A percentile compares a stretch with the other conserved stretches of the same genome.
Conservation (phyloP, 2,888 invertebrate species). For the Agriopis aurantiaria region DNA sequence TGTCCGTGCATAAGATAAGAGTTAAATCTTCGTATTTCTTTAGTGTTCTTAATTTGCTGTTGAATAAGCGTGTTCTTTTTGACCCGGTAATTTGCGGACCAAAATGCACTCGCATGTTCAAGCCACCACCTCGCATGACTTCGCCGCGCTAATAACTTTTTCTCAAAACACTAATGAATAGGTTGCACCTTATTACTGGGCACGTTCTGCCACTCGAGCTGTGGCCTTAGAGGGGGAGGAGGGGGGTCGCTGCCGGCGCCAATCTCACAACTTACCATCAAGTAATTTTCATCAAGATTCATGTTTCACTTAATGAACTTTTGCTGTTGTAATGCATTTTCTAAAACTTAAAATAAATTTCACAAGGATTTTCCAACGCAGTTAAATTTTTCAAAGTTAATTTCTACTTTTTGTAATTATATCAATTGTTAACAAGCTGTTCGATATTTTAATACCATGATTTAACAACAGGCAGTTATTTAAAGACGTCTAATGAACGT, state of each 20-base stretch:
- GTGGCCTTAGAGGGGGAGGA: conserved; percentile 36
- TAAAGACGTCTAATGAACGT: conserved; percentile 12
- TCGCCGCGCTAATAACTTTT: conserved; percentile 78
- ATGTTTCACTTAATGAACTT: conserved; percentile 65
- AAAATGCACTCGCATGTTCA: conserved; percentile 80
- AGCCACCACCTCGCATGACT: conserved; percentile 65
- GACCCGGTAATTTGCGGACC: conserved; percentile 69
- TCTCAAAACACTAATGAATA: conserved; percentile 85
- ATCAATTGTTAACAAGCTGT: not conserved
- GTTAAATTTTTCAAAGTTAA: not conserved
- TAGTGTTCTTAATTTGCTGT: conserved; percentile 28
- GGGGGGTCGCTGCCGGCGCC: conserved; percentile 59
- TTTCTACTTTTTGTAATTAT: not conserved
- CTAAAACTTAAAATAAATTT: conserved; percentile 40
- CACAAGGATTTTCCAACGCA: not conserved
- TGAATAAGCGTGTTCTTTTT: conserved; percentile 50
- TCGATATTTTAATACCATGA: conserved; percentile 6
- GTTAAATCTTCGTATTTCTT: conserved; percentile 17
- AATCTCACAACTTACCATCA: conserved; percentile 72
- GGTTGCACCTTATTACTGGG: conserved; percentile 79
- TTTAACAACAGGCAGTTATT: conserved; percentile 11
- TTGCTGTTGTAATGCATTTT: conserved; percentile 52
- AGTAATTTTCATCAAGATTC: conserved; percentile 76
- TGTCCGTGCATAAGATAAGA: conserved; percentile 25
- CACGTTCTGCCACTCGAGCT: conserved; percentile 77